Base-by-base conservation (phyloP, 2,797 vertebrate species). In the Caiman crocodilus region DNA sequence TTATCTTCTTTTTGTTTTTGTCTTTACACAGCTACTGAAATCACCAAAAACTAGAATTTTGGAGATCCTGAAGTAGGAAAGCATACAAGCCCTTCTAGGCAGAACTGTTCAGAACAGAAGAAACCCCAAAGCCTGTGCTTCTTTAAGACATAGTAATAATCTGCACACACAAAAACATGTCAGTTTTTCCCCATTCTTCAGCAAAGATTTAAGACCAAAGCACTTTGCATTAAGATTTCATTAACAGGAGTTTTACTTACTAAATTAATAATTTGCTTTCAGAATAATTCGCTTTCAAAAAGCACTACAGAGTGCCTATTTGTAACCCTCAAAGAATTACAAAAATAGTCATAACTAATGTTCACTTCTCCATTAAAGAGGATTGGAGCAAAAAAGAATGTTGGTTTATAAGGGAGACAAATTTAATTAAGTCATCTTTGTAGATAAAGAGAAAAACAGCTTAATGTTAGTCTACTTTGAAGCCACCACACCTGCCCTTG, bases 281-380 rank as follows among this genome's bases (percentile, higher is more conserved):
- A 50, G 42, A 50, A 50, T 50, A 50, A 50, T 50, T 50, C 42
- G 9, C 69, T 95, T 92, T 83, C 87, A 93, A 96, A 96, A 96
- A 94, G 95, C 94, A 95, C 96, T 90, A 90, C 90, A 95, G 96
- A 96, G 95, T 93, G 96, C 95, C 96, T 95, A 91, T 93, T 96
- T 89, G 91, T 91, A 94, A 83, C 91, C 93, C 94, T 91, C 88
- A 17, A 95, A 96, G 85, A 95, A 97, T 96, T 95, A 96, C 94
- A 92, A 90, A 50, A 92, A 96, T 71, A 93, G 94, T 90, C 90
- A 88, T 91, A 96, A 89, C 87, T 95, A 84, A 76, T 87, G 61
- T 77, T 50, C 14, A 25, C 12, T 73, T 95, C 93, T 96, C 94
- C 93, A 94, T 96, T 95, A 94, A 84, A 91, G 69, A 26, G 94